Conservation (phyloP, 2,113 vertebrate species). For the mouse (Mus musculus) region GRCm39 chr11:47714501-47715000, state of each 20-base stretch:
- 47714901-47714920: conserved; percentile 56
- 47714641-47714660: conserved; percentile 7
- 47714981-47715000: conserved; percentile 43
- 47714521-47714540: not conserved
- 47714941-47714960: conserved; percentile 47
- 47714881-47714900: not conserved
- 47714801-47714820: conserved; percentile 52
- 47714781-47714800: conserved; percentile 72
- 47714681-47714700: conserved; percentile 28
- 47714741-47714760: conserved; percentile 67
- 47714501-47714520: not conserved
- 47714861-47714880: not conserved
- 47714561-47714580: not conserved
- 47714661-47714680: conserved; percentile 60
- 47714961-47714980: not conserved
- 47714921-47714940: conserved; percentile 62
- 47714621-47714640: conserved; percentile 13
- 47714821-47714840: conserved; percentile 63
- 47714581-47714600: not conserved
- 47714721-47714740: conserved; percentile 11
- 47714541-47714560: not conserved
- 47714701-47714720: conserved; percentile 7
- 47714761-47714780: conserved; percentile 24
- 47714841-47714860: conserved; percentile 66
- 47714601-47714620: conserved; percentile 55